Evolutionary conservation across 2,797 vertebrate species (phyloP), one percentile per base, ranked within the genome.

Genomic region (Girardinus metallicus): DNA sequence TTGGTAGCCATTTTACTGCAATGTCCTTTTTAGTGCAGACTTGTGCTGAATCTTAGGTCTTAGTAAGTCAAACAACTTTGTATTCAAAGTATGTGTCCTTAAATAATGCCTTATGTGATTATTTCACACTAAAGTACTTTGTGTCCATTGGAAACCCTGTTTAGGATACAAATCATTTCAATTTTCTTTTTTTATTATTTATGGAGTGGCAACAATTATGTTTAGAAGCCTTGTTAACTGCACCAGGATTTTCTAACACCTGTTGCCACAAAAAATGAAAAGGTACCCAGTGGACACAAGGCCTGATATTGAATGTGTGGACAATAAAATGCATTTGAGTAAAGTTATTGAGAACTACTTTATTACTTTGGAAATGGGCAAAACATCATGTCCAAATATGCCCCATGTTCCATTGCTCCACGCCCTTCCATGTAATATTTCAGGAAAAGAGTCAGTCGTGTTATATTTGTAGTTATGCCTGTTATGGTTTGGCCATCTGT

Each of bases 61-160:
- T 18, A 55, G 47, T 41, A 39, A 60, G 39, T 70, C 76, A 12
- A 77, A 82, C 18, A 79, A 9, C 66, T 64, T 34, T 47, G n/a
- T 87, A 53, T 87, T 79, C n/a, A 23, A 23, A 46, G 41, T 12
- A 44, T 10, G 16, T 80, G 77, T 84, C 31, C 46, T 66, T 72
- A n/a, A 41, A 15, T 41, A 26, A 31, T 26, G 23, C 10, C 70
- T 46, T 21, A 72, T 83, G 78, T 57, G 2, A 51, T 51, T 53
- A 53, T 53, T 53, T 34, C 77, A 43, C 80, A 74, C 66, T 75
- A 31, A 78, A 21, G 49, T 49, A 78, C 81, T 83, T 88, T 90
- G 82, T 90, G 90, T 87, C 91, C 88, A 89, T 87, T 23, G 49
- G 87, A 89, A 88, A 90, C 82, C 86, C 90, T 88, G 89, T 86